Base-by-base conservation (phyloP, 2,113 vertebrate species). In the Prionailurus bengalensis region DNA sequence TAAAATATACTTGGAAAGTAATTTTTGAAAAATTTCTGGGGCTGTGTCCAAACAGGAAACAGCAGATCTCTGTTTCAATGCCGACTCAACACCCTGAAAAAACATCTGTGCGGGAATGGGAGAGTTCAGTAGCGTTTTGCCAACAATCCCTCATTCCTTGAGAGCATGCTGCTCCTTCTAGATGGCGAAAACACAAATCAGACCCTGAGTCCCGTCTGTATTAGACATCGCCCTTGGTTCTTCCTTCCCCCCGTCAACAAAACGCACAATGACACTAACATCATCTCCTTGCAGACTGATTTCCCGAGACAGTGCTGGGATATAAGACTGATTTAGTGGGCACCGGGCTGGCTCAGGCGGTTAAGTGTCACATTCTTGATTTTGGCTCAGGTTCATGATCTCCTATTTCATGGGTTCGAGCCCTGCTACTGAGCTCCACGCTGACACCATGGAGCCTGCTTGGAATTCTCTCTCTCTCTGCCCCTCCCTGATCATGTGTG, bases 171-270 rank as follows among this genome's bases (percentile, higher is more conserved):
- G 0, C 7, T 4, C 19, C 39, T 73, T 33, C 14, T n/a, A 55
- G 29, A 70, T 3, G 9, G 33, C 17, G 9, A 10, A 36, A 68
- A 42, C 42, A 29, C n/a, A 19, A 8, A 3, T 15, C n/a, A 79
- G 23, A 45, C 19, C 14, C 42, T 2, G 7, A 31, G 14, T 33
- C 53, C 36, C 68, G 7, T 23, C 63, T 33, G 0, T 1, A 3
- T 1, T 0, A 11, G 5, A 92, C 13, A 2, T 12, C 0, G 8
- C 14, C 1, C 2, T 45, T 23, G 4, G 13, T 39, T 27, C 12
- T 39, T 4, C 2, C 29, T 45, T 10, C 42, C 6, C 39, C 73
- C 39, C 39, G 3, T 5, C 13, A 33, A 58, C 25, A 39, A 48
- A 48, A 51, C 27, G 1, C 79, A 48, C 2, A 0, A 48, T 12